Base-by-base conservation (phyloP, 2,797 vertebrate species). In the Cossypha heuglini region DNA sequence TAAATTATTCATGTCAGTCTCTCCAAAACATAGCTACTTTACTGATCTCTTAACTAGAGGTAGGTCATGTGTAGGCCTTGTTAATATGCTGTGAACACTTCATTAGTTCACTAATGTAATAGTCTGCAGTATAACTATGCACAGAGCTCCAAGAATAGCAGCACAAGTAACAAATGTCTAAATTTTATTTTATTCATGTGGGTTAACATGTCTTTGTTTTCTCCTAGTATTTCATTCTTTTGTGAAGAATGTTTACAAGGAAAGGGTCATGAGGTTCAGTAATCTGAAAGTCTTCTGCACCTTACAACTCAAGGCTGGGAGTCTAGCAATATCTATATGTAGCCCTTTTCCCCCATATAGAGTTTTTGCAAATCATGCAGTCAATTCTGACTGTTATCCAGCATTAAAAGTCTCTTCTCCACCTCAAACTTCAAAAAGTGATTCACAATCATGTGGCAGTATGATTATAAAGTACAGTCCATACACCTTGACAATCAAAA, bases 61-160 rank as follows among this genome's bases (percentile, higher is more conserved):
- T 63, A 91, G 86, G 90, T 97, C 86, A 98, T 94, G 96, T 94
- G 97, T 94, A 96, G 94, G 96, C 97, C 97, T 97, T 90, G 83
- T 96, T 84, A 97, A 93, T 66, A 91, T 42, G 93, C 88, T 94
- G 80, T 93, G 87, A 88, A 96, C 55, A 94, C 5, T 86, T 93
- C 37, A 86, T 80, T 91, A 86, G 54, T 93, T 95, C 94, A 91
- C 80, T 95, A 79, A 88, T 80, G 13, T 73, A 83, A 69, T 51
- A 95, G 71, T 96, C 40, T 68, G 94, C 85, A 96, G 90, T 63
- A 51, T 74, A 94, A 96, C 86, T 95, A 97, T 88, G 82, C 86
- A 95, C 84, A 94, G 35, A 95, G 81, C 93, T 97, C 96, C 97
- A 97, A 98, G 94, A 98, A 98, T 96, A 97, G 98, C 96, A 98